A percentile compares a stretch with the other conserved stretches of the same genome.
These are phyloP conservation scores for Sus cebifrons DNA, from an alignment of 2,797 vertebrate genomes.

Conservation along the genomic window DNA sequence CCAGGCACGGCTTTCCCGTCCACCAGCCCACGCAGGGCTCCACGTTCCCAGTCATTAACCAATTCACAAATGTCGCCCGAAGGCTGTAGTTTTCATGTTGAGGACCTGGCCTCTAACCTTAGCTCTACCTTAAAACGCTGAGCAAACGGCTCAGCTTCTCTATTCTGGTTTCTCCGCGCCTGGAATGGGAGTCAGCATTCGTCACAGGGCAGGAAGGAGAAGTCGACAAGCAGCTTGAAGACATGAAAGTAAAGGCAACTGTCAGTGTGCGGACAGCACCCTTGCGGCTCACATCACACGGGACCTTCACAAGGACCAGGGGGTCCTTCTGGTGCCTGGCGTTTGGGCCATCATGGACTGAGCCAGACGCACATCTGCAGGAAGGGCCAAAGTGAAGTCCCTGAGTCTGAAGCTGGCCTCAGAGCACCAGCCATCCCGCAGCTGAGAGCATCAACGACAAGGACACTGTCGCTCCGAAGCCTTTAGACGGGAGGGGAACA, in stretches of 20 bases:
- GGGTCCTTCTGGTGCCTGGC: background rate
- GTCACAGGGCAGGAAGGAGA: background rate
- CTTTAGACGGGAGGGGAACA: background rate
- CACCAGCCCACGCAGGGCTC: too few relatives aligned
- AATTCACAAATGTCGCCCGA: background rate
- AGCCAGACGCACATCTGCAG: background rate
- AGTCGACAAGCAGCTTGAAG: background rate
- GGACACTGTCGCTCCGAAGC: background rate
- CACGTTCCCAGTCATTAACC: background rate
- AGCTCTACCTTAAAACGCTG: background rate
- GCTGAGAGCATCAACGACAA: background rate
- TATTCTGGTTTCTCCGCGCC: background rate
- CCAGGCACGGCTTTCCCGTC: rapidly evolving
- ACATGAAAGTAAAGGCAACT: background rate
- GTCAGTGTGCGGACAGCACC: background rate
- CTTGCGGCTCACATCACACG: rapidly evolving
- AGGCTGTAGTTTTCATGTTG: background rate
- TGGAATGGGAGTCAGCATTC: rapidly evolving
- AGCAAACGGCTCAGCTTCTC: background rate
- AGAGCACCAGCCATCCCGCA: background rate
- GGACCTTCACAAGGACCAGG: background rate
- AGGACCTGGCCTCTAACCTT: background rate
- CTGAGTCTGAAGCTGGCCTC: background rate
- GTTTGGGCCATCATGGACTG: rapidly evolving
- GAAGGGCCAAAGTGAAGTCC: background rate